Evolutionary conservation across 2,797 vertebrate genomes (phyloP).

Genomic region (Melanotaenia trifasciata): DNA sequence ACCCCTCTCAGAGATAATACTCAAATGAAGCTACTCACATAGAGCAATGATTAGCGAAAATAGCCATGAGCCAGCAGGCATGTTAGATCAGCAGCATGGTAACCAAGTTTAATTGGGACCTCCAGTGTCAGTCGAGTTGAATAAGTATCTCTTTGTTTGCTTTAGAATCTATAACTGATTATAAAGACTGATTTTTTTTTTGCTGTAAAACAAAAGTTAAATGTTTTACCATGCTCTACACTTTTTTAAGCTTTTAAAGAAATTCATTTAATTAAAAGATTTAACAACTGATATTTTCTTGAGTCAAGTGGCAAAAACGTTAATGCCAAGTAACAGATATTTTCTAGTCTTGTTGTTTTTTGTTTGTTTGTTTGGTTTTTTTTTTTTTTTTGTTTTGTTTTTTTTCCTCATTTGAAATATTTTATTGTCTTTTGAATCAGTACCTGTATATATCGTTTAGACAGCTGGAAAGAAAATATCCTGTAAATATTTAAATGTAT

Average conservation of each 20-base stretch:
- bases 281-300: no score
- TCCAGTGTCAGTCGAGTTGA: constrained; percentile 22
- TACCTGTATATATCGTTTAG: no score
- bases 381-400: no score
- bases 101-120: constrained; percentile 45
- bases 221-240: not conserved
- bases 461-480: no score
- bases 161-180: constrained; percentile 10
- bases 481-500: no score
- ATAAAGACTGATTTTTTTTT: not conserved
- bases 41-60: constrained; percentile 59
- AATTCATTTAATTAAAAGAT: no score
- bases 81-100: constrained; percentile 45
- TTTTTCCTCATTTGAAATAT: no score
- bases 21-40: constrained; percentile 41
- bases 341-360: no score
- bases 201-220: not conserved
- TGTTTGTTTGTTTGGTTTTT: no score
- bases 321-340: no score
- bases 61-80: constrained; percentile 62
- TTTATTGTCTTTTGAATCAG: no score
- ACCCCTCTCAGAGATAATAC: constrained; percentile 44
- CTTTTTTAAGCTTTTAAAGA: not conserved
- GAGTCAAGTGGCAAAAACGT: no score
- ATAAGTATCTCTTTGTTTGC: constrained; percentile 11